These are phyloP conservation scores for Mus pahari DNA, from an alignment of 2,113 vertebrate genomes.

Conservation along the genomic window DNA sequence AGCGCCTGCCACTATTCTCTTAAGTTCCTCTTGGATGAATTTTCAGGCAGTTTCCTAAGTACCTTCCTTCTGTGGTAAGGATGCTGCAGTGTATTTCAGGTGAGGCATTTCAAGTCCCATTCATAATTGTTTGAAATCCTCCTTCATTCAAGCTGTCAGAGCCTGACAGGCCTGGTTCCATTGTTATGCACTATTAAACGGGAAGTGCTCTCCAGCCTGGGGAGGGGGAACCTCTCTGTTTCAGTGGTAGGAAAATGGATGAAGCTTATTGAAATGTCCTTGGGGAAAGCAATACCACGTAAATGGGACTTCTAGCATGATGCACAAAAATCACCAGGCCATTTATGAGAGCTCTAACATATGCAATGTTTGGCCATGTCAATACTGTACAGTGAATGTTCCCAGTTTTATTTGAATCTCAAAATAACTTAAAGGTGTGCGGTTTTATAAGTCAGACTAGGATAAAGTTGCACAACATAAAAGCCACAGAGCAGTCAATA, in stretches of 20 bases:
- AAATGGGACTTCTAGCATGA: constrained; percentile 72
- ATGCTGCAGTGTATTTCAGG: constrained; percentile 71
- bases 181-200: constrained; percentile 76
- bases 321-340: constrained; percentile 71
- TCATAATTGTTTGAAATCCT: constrained; percentile 83
- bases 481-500: constrained; percentile 59
- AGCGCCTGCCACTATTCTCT: constrained; percentile 76
- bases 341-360: constrained; percentile 63
- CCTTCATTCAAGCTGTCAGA: constrained; percentile 81
- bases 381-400: constrained; percentile 71
- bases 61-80: constrained; percentile 77
- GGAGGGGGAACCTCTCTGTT: constrained; percentile 65
- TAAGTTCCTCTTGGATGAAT: constrained; percentile 77
- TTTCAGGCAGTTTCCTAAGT: constrained; percentile 79
- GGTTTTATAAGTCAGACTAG: constrained; percentile 76
- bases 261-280: constrained; percentile 73
- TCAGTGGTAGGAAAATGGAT: constrained; percentile 71
- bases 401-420: constrained; percentile 77
- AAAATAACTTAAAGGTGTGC: constrained; percentile 75
- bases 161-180: constrained; percentile 72
- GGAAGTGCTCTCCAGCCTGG: constrained; percentile 69
- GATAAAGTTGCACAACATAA: constrained; percentile 70
- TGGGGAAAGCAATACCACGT: constrained; percentile 61
- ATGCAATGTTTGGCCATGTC: constrained; percentile 67
- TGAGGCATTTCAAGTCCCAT: constrained; percentile 80